These are phyloP conservation scores for Mesitornis unicolor DNA, from an alignment of 2,113 vertebrate genomes.

Conservation along the genomic window DNA sequence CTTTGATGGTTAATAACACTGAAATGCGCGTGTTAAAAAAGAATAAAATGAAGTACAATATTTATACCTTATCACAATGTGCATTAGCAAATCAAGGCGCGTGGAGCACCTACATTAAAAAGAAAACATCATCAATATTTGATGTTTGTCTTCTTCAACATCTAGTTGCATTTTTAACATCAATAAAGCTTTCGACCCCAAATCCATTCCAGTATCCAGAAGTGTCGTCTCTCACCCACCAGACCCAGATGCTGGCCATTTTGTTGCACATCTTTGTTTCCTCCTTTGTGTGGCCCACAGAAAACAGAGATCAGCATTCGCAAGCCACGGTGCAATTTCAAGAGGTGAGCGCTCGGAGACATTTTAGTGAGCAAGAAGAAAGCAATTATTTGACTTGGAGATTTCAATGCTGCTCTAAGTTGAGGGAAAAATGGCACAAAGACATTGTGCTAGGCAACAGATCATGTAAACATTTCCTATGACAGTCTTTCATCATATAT, in stretches of 20 bases:
- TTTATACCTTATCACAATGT: conserved; percentile 42
- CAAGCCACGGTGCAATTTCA: background rate
- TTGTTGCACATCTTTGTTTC: background rate
- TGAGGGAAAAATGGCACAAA: conserved; percentile 37
- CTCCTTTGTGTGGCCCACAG: background rate
- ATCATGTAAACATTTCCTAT: conserved; percentile 69
- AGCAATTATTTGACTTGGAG: conserved; percentile 50
- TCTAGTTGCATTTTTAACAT: background rate
- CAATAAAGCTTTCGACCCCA: background rate
- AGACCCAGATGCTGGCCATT: background rate
- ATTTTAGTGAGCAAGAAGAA: conserved; percentile 31
- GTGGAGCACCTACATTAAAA: conserved; percentile 20
- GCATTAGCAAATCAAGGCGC: conserved; percentile 22
- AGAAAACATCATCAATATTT: conserved; percentile 46
- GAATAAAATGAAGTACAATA: conserved; percentile 27
- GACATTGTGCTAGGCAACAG: conserved; percentile 62
- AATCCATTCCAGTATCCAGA: background rate
- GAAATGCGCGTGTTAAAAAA: background rate
- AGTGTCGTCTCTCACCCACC: background rate
- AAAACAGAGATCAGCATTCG: background rate
- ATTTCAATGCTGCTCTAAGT: conserved; percentile 18
- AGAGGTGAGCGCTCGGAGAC: conserved; percentile 2
- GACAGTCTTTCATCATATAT: conserved; percentile 72
- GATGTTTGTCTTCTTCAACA: conserved; percentile 1
- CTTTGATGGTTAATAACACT: conserved; percentile 52